A percentile compares a stretch with the other conserved stretches of the same genome.
Evolutionary conservation across 2,113 vertebrate genomes (phyloP).

Genomic region (Vidua chalybeata): DNA sequence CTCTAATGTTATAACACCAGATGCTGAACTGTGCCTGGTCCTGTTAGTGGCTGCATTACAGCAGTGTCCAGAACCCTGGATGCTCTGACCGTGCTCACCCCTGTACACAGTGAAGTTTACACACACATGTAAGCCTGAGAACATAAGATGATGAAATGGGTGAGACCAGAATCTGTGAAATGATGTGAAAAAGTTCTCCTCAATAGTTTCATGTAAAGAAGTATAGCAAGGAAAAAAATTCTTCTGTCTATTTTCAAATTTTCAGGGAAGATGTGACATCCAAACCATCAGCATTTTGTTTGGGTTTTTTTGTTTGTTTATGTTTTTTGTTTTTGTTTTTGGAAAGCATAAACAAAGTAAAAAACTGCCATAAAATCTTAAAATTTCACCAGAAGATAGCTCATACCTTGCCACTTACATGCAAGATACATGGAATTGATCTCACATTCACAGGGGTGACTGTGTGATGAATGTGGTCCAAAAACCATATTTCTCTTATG

Average conservation of each 20-base stretch:
- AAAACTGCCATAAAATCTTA: neutral
- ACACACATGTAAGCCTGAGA: neutral
- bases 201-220: neutral
- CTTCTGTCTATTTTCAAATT: neutral
- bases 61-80: neutral
- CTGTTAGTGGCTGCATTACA: neutral
- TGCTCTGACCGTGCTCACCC: neutral
- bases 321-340: neutral
- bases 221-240: neutral
- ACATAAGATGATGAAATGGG: neutral
- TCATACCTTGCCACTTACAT: neutral
- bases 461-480: neutral
- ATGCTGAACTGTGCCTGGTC: neutral
- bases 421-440: neutral
- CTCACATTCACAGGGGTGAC: neutral
- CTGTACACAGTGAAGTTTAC: neutral
- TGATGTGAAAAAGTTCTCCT: neutral
- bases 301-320: neutral
- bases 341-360: neutral
- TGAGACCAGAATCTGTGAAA: neutral
- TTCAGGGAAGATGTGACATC: neutral
- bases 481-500: rapidly evolving
- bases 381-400: neutral
- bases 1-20: neutral
- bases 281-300: neutral